Base-by-base conservation (phyloP, 2,113 vertebrate species). In the Riparia riparia region DNA sequence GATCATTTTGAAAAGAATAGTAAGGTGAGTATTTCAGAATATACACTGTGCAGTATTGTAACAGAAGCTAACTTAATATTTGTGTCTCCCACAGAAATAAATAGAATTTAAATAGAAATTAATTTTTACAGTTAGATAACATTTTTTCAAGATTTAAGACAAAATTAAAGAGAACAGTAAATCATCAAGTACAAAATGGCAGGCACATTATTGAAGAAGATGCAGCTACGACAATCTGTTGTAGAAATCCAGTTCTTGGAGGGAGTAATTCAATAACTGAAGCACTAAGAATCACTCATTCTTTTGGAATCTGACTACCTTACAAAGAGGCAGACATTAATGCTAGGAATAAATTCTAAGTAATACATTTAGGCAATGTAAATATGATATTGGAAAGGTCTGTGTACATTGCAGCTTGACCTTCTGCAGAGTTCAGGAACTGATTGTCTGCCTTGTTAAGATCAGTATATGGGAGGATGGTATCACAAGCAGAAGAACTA, bases 401-500 rank as follows among this genome's bases (percentile, higher is more conserved):
- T 85, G 12, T 61, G n/a, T 79, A 54, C 2, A 1, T 45, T 71
- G 32, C 17, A 58, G 51, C 66, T 73, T 85, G n/a, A 45, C 28
- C 17, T 68, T 82, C 44, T 6, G 1, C 20, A n/a, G 71, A 41
- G 21, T 57, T 78, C 45, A 49, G 71, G 18, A 73, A 44, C 18
- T 76, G 32, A n/a, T 21, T 18, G 56, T 63, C 50, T 86, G 44
- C 42, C 32, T 72, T 45, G 6, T 66, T 41, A 86, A 82, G 9
- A 32, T 72, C 29, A 31, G 12, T 25, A 18, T n/a, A 17, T 0
- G 0, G 11, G 17, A 54, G 24, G 54, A 11, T 25, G 10, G 14
- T 25, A 71, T 25, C 32, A 82, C 25, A 68, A 53, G 21, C 32
- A 74, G 28, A 84, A 60, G 50, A 71, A 22, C 10, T 49, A n/a